Evolutionary conservation across 2,888 invertebrate species (phyloP), one percentile per base, ranked within the genome.

Genomic region (Protophormia terraenovae): DNA sequence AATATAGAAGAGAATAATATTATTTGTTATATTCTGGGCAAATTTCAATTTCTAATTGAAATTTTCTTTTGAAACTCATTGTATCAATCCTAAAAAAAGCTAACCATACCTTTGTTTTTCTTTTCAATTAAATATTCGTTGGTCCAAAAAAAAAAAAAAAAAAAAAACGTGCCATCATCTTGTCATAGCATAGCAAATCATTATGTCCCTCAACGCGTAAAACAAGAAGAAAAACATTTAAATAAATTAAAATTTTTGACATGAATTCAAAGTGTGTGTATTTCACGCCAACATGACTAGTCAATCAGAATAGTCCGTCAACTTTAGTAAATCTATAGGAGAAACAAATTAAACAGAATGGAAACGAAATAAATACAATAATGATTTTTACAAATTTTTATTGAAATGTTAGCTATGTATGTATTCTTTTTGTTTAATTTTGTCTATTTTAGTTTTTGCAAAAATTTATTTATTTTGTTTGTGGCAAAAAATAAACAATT

Each of bases 391-490:
- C 62, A 29, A n/a, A n/a, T n/a, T 10, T 62, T 8, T 0, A 16
- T 47, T 4, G 14, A n/a, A n/a, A 45, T 58, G 16, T 6, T 58
- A 58, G 27, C 58, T 58, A 45, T 35, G 35, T 35, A 35, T 35
- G 35, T n/a, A n/a, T 60, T 32, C 8, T 0, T 19, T 35, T 35
- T 19, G 14, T 38, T 35, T 62, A 6, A 16, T 62, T 38, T 62
- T 19, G 62, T 35, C 5, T 12, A 16, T 8, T 19, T 22, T 19
- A 6, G 12, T 22, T 10, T 27, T 55, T 62, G 62, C 62, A 16
- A 62, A 35, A 60, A 32, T 60, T 10, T 35, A 60, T 60, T 60
- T 35, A 60, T 60, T 60, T 60, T 60, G 12, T 29, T 60, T 60
- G 60, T 32, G 16, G 60, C 16, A 32, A 60, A 32, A 60, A 60